These are phyloP conservation scores for Chaetorhynchus papuensis DNA, from an alignment of 2,113 vertebrate species.

Conservation along the genomic window DNA sequence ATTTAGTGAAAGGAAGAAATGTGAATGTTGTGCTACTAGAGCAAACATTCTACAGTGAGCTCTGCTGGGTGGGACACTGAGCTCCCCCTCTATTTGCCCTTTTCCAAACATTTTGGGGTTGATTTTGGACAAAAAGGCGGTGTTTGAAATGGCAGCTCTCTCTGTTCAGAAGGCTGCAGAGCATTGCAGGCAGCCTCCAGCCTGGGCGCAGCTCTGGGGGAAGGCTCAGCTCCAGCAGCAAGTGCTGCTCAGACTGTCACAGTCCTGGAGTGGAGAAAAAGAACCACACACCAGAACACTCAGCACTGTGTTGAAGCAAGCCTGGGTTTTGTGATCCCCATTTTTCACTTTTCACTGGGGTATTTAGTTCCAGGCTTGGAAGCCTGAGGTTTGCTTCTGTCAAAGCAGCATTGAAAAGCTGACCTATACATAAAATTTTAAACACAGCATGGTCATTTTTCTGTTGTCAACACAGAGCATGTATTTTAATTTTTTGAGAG, in stretches of 20 bases:
- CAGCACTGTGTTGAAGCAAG: background rate
- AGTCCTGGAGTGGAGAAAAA: background rate
- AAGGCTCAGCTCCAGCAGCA: background rate
- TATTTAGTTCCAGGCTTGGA: background rate
- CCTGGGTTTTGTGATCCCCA: background rate
- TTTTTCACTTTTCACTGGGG: background rate
- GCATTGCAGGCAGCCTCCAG: background rate
- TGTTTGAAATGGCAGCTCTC: background rate
- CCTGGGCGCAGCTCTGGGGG: background rate
- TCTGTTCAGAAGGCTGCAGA: background rate
- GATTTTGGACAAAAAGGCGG: background rate
- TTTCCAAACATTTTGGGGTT: background rate
- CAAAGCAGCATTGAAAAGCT: background rate
- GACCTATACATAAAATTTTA: background rate
- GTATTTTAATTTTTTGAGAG: background rate
- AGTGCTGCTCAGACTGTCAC: background rate
- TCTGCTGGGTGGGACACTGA: background rate
- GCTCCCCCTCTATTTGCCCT: background rate
- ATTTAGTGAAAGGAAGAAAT: background rate
- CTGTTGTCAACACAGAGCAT: background rate
- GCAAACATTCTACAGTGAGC: background rate
- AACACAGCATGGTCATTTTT: background rate
- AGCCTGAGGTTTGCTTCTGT: background rate
- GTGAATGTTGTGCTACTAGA: background rate
- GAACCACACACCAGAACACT: background rate